Conservation (phyloP, 2,888 invertebrate species). For the Athalia rosae region DNA sequence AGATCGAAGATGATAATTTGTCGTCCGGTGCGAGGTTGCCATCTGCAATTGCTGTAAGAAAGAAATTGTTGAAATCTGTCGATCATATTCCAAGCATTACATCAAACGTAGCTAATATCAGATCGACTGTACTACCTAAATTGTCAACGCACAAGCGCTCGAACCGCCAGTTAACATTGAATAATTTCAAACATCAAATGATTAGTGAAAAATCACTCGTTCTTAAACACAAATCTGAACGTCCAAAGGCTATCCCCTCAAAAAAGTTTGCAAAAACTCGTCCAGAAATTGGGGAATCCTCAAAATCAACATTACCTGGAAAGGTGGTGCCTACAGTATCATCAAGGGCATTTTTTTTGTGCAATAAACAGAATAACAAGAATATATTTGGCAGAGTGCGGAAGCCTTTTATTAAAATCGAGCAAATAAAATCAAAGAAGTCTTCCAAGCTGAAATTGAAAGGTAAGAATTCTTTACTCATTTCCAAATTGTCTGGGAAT, state of each 20-base stretch:
- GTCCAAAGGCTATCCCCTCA: conserved; percentile 62
- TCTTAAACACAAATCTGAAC: conserved; percentile 64
- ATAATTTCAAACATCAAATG: conserved; percentile 45
- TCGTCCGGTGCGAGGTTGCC: conserved; percentile 53
- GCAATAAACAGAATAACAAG: conserved; percentile 58
- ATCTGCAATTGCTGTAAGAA: conserved; percentile 49
- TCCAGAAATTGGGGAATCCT: conserved; percentile 61
- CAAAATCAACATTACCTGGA: conserved; percentile 43
- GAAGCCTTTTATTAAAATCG: conserved; percentile 54
- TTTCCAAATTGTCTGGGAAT: conserved; percentile 20
- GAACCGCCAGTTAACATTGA: conserved; percentile 46
- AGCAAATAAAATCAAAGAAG: conserved; percentile 58
- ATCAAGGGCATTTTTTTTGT: conserved; percentile 50
- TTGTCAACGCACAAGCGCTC: conserved; percentile 41
- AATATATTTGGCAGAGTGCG: conserved; percentile 51
- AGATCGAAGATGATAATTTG: conserved; percentile 51
- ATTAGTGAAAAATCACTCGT: conserved; percentile 59
- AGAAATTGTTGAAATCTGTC: conserved; percentile 52
- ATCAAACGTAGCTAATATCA: conserved; percentile 27
- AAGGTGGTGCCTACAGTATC: conserved; percentile 40
- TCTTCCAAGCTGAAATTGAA: conserved; percentile 40
- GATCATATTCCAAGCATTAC: conserved; percentile 45
- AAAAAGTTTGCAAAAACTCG: conserved; percentile 56
- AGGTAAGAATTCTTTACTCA: conserved; percentile 39
- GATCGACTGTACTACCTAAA: conserved; percentile 29